Evolutionary conservation across 1,140 invertebrate species (phyloP).

Genomic region (Drosophila nasuta): DNA sequence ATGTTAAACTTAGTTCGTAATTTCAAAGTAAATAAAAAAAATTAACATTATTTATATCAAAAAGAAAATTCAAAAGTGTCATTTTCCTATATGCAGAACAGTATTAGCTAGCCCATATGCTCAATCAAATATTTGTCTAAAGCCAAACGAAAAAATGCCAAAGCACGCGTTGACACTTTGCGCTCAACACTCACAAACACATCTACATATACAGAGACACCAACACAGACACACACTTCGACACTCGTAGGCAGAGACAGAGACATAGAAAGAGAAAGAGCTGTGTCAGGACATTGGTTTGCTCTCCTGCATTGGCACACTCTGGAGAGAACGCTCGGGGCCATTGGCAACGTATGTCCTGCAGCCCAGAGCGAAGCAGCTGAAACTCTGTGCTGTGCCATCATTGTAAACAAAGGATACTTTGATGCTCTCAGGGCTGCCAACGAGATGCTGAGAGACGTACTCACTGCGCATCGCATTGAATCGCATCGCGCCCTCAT

Average conservation of each 20-base stretch:
- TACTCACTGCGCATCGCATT: constrained; percentile 3
- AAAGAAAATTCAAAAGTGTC: no score
- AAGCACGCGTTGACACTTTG: constrained; percentile 82
- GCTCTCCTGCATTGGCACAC: constrained; percentile 57
- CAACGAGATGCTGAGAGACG: constrained; percentile 14
- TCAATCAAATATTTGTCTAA: constrained; percentile 16
- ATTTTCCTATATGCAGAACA: background rate
- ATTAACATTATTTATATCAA: background rate
- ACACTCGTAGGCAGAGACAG: background rate
- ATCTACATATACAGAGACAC: constrained; percentile 31
- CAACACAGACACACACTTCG: constrained; percentile 8
- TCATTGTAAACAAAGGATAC: constrained; percentile 80
- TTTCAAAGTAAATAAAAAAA: background rate
- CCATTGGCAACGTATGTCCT: constrained; percentile 67
- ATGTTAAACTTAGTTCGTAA: no score
- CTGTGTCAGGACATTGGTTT: constrained; percentile 29
- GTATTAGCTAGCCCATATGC: constrained; percentile 21
- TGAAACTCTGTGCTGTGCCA: constrained; percentile 37
- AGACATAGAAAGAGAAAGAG: background rate
- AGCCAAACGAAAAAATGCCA: constrained; percentile 63
- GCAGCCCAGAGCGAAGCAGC: constrained; percentile 63
- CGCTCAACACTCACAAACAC: constrained; percentile 73
- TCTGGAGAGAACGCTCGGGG: constrained; percentile 71
- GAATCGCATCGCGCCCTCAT: background rate
- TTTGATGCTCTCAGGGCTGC: constrained; percentile 49